Percentiles rank a stretch among this genome's conserved stretches.
Evolutionary conservation across 1,140 invertebrate genomes (phyloP).

Genomic region (Bombus soroeensis): DNA sequence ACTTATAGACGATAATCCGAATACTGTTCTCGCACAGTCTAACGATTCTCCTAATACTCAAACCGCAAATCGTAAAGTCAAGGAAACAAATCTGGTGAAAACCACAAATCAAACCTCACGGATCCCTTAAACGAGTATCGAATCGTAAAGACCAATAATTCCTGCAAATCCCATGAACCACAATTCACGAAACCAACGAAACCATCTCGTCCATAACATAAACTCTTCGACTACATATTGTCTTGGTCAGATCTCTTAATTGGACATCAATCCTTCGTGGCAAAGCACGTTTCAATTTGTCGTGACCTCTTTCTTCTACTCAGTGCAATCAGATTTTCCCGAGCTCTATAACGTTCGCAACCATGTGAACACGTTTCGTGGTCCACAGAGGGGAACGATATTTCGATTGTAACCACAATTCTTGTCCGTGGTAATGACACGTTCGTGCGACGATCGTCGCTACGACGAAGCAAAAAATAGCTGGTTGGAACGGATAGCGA

Average conservation of each 20-base stretch:
- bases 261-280: not conserved
- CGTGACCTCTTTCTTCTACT: not conserved
- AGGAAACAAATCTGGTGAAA: not conserved
- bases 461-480: not conserved
- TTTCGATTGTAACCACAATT: conserved; percentile 24
- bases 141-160: not conserved
- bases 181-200: not conserved
- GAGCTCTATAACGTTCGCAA: not conserved
- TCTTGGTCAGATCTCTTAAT: not conserved
- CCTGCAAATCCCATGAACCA: not conserved
- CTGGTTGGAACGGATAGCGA: not conserved
- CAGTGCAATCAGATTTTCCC: conserved; percentile 2
- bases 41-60: too few relatives aligned
- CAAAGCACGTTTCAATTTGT: not conserved
- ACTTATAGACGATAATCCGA: too few relatives aligned
- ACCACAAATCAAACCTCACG: not conserved
- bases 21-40: too few relatives aligned
- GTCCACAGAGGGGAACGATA: not conserved
- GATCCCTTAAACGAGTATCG: not conserved
- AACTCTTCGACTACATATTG: not conserved
- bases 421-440: conserved; percentile 2
- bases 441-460: not conserved
- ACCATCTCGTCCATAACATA: not conserved
- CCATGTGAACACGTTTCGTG: not conserved
- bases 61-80: not conserved